Evolutionary conservation across 2,113 vertebrate species (phyloP).

Genomic region (Ochotona princeps): DNA sequence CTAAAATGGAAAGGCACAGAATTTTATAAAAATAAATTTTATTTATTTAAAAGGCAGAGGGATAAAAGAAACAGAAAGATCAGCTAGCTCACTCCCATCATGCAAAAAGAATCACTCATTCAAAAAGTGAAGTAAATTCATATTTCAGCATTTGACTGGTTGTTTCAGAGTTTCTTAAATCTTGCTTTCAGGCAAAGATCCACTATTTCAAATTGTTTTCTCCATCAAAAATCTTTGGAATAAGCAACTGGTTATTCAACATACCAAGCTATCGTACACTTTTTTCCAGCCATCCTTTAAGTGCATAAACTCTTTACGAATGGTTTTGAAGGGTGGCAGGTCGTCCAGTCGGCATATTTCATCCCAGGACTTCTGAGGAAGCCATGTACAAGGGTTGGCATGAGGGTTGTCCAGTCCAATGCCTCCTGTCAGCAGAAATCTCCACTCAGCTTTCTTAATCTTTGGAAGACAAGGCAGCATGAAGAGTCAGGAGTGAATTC

Average conservation of each 20-base stretch:
- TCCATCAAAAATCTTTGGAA: slow-evolving; percentile 1
- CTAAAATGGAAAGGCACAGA: slow-evolving; percentile 73
- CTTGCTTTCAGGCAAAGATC: slow-evolving; percentile 27
- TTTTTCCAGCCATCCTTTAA: slow-evolving; percentile 90
- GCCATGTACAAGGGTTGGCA: slow-evolving; percentile 91
- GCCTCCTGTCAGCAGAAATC: slow-evolving; percentile 93
- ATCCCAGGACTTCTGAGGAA: slow-evolving; percentile 93
- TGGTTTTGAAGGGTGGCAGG: slow-evolving; percentile 85
- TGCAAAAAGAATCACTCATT: background rate
- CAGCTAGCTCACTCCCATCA: too few species aligned
- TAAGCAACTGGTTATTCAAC: slow-evolving; percentile 56
- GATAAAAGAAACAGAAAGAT: too few species aligned
- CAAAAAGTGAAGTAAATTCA: background rate
- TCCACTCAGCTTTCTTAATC: slow-evolving; percentile 91
- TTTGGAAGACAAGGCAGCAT: slow-evolving; percentile 72
- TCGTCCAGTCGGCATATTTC: slow-evolving; percentile 92
- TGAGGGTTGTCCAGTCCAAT: slow-evolving; percentile 92
- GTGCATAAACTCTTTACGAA: slow-evolving; percentile 86
- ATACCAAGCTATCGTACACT: slow-evolving; percentile 92
- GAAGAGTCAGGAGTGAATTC: background rate
- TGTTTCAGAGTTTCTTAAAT: background rate
- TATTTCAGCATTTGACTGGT: background rate
- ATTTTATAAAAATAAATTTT: background rate
- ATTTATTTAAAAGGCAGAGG: too few species aligned
- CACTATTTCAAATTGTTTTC: slow-evolving; percentile 15